Conservation (phyloP, 1,140 invertebrate genomes). For the Halictus rubicundus region DNA sequence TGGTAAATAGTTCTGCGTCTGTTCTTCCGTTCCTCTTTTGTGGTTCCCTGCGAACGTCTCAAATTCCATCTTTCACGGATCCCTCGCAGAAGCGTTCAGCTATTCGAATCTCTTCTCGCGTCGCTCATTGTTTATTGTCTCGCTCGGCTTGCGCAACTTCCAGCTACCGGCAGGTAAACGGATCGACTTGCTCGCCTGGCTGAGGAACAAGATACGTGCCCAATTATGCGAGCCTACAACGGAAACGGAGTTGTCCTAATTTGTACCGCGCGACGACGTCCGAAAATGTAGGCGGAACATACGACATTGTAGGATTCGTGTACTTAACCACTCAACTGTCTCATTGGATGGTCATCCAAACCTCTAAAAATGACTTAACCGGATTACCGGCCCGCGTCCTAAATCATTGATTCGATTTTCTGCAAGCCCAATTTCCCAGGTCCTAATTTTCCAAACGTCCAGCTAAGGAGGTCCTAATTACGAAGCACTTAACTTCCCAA, state of each 20-base stretch:
- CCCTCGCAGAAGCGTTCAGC: conserved; percentile 43
- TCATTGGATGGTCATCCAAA: too few species aligned
- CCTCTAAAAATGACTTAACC: too few species aligned
- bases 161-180: conserved; percentile 31
- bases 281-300: not conserved
- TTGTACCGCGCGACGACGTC: not conserved
- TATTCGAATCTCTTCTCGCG: conserved; percentile 28
- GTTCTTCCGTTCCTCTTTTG: conserved; percentile 45
- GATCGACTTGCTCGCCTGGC: conserved; percentile 32
- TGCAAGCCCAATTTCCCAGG: too few species aligned
- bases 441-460: too few species aligned
- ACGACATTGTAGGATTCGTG: too few species aligned
- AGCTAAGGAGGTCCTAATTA: too few species aligned
- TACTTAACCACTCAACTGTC: too few species aligned
- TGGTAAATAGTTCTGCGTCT: conserved; percentile 51
- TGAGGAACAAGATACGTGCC: conserved; percentile 24
- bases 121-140: conserved; percentile 37
- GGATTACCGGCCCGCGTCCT: too few species aligned
- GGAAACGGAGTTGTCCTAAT: not conserved
- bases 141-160: conserved; percentile 31
- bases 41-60: conserved; percentile 25
- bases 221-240: conserved; percentile 24
- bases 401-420: too few species aligned
- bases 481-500: too few species aligned
- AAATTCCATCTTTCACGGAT: conserved; percentile 53